Base-by-base conservation (phyloP, 1,140 invertebrate genomes). In the Carcinoscorpius rotundicauda region DNA sequence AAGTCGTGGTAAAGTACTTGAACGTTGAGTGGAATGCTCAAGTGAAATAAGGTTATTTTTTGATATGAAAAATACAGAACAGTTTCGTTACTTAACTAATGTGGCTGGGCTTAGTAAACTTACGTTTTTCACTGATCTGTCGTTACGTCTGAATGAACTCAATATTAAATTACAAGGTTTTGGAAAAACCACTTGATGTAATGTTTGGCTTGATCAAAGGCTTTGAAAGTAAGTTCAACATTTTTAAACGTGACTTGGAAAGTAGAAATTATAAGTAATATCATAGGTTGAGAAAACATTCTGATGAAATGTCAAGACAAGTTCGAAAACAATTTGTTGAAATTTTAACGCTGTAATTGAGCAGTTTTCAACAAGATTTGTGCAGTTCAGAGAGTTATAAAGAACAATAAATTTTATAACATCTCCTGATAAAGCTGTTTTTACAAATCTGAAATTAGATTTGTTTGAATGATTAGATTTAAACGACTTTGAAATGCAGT, bases 191-290 rank as follows among this genome's bases (percentile, higher is more conserved):
- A 57, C 3, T 57, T 10, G 29, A 57, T 57, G 56, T 57, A 11
- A 10, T 57, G 56, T 57, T 57, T 57, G 56, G 56, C 10, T 57
- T 11, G 10, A 57, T 57, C 10, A 57, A 57, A 57, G 56, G 10
- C 29, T 57, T 57, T 57, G 56, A 57, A 57, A 57, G 56, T 4
- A 57, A 57, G 29, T 4, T 57, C 29, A 57, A 10, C 10, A 57
- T 57, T 57, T 57, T 57, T 57, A 57, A 57, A 29, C 56, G 29
- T 11, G 56, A 57, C 29, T 4, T 57, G 29, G 56, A 57, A 29
- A 57, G 10, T 57, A 57, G 29, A 57, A 57, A 10, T 57, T 57
- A 29, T 29, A 29, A 29, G 29, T 29, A 29, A 29, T 29, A 29
- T 29, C 29, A 29, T 29, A 29, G 29, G 29, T 29, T 29, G 2